phyloP scores from a whole-genome alignment of 2,888 invertebrate genomes.

The Elmis aenea region DNA sequence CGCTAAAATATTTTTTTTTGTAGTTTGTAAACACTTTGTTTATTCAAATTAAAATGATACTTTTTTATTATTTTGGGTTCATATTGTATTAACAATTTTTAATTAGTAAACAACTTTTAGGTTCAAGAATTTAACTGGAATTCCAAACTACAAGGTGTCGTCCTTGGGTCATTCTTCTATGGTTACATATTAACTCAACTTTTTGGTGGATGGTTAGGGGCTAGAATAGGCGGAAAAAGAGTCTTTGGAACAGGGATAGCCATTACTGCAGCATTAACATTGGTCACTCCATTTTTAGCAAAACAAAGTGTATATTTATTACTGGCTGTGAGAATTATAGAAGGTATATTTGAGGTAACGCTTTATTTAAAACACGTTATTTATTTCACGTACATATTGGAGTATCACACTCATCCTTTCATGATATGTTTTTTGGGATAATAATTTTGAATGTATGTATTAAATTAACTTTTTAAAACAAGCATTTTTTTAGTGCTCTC shows the following conservation, averaged over 20 bases:
- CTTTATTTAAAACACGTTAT: background rate
- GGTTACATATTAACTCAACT: constrained; percentile 83
- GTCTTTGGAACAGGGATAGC: constrained; percentile 75
- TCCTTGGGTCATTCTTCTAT: constrained; percentile 85
- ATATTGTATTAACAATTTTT: background rate
- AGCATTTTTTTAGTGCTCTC: too few species aligned
- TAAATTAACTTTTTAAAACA: too few species aligned
- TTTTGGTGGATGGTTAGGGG: constrained; percentile 78
- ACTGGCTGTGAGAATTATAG: constrained; percentile 57
- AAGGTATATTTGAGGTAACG: constrained; percentile 38
- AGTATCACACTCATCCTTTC: too few species aligned
- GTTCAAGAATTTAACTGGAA: constrained; percentile 79
- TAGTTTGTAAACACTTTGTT: too few species aligned
- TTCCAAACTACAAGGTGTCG: constrained; percentile 67
- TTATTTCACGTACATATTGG: too few species aligned
- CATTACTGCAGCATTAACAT: constrained; percentile 70
- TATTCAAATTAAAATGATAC: too few species aligned
- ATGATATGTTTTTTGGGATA: too few species aligned
- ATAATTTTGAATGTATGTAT: too few species aligned
- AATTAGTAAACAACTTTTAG: constrained; percentile 40
- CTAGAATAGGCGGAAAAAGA: constrained; percentile 79
- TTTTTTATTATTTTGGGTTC: too few species aligned
- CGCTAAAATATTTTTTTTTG: too few species aligned
- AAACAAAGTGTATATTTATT: constrained; percentile 65
- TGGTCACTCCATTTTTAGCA: constrained; percentile 75